Evolutionary conservation across 30 jellyfish, hydroid and myxozoan species (phyloP).

Genomic region (Nemopilema nomurai): DNA sequence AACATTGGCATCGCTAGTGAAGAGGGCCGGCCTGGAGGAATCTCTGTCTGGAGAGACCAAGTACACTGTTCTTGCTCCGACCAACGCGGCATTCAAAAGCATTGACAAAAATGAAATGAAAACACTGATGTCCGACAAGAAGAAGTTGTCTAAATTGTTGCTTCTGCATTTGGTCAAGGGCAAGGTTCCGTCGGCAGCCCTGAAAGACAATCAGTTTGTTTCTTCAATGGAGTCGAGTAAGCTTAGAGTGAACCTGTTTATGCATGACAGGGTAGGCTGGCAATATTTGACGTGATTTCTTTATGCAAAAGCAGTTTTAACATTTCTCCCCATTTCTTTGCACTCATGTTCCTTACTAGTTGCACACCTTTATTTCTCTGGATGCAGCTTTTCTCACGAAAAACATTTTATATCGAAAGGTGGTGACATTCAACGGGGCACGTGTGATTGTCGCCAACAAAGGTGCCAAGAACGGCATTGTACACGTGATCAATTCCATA

Average conservation of each 20-base stretch:
- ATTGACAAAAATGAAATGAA: constrained; percentile 21
- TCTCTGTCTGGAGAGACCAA: constrained; percentile 19
- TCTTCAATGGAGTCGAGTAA: constrained; percentile 34
- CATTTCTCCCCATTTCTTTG: no score
- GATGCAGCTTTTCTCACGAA: not conserved
- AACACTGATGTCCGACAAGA: constrained; percentile 21
- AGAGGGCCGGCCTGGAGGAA: constrained; percentile 47
- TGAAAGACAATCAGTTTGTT: constrained; percentile 36
- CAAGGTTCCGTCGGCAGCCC: constrained; percentile 53
- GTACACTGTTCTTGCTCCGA: constrained; percentile 71
- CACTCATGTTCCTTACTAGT: no score
- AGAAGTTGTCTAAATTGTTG: constrained; percentile 32
- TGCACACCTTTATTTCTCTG: not conserved
- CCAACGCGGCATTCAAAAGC: constrained; percentile 39
- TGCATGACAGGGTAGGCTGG: constrained; percentile 38
- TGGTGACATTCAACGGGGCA: constrained; percentile 64
- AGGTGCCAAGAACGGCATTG: constrained; percentile 73
- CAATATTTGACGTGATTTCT: not conserved
- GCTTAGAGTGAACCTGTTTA: constrained; percentile 49
- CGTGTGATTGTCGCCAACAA: constrained; percentile 21
- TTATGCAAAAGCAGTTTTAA: no score
- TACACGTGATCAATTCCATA: constrained; percentile 54
- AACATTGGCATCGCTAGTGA: constrained; percentile 30
- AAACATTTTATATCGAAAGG: not conserved
- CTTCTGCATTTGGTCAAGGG: constrained; percentile 62